Evolutionary conservation across 1,140 invertebrate species (phyloP).

Genomic region (Aphelenchoides avenae): DNA sequence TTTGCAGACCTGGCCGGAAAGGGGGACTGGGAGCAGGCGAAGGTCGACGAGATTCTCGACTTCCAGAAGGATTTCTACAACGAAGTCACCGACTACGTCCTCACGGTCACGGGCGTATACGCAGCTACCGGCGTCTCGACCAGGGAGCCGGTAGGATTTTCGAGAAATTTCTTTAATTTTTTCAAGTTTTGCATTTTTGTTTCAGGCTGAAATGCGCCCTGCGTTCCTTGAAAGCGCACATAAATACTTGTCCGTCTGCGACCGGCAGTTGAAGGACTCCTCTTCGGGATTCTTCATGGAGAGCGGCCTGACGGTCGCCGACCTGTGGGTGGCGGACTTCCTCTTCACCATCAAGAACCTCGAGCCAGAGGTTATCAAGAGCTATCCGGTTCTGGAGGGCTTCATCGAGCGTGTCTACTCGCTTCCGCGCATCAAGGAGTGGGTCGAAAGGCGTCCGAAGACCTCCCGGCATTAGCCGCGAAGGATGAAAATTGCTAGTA

Average conservation of each 20-base stretch:
- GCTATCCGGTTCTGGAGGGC: slow-evolving; percentile 8
- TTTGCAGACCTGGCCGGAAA: slow-evolving; percentile 20
- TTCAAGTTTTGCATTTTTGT: too few species aligned
- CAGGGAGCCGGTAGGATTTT: slow-evolving; percentile 7
- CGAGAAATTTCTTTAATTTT: too few species aligned
- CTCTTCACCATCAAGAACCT: slow-evolving; percentile 3
- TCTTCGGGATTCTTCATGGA: too few species aligned
- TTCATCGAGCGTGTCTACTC: too few species aligned
- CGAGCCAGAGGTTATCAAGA: slow-evolving; percentile 16
- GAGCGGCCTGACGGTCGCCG: not conserved
- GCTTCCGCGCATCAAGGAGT: too few species aligned
- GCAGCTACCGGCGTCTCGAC: slow-evolving; percentile 7
- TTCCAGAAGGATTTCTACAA: slow-evolving; percentile 13
- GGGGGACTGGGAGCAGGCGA: slow-evolving; percentile 35
- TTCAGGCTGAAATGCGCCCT: not conserved
- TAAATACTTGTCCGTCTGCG: not conserved
- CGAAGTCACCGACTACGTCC: slow-evolving; percentile 10
- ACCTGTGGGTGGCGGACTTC: slow-evolving; percentile 13
- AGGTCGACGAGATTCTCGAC: slow-evolving; percentile 24
- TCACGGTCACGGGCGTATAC: too few species aligned
- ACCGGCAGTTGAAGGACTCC: not conserved
- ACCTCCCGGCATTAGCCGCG: too few species aligned
- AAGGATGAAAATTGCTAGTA: too few species aligned
- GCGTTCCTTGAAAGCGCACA: not conserved
- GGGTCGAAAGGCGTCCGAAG: too few species aligned